A percentile compares a stretch with the other conserved stretches of the same genome.
Evolutionary conservation across 2,888 invertebrate species (phyloP).

Genomic region (Caradrina kadenii): DNA sequence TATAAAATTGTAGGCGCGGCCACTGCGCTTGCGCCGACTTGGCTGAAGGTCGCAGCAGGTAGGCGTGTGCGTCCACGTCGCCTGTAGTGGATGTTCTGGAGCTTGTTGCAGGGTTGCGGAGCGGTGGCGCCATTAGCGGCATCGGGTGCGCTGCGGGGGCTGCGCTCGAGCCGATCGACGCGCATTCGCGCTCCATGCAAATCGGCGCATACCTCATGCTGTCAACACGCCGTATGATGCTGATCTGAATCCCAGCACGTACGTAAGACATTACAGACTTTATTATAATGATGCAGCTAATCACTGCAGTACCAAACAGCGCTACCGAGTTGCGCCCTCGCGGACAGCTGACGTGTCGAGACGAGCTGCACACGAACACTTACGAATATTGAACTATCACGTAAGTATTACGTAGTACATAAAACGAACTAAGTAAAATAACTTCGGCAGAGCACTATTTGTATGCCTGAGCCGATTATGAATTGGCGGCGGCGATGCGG

Average conservation of each 20-base stretch:
- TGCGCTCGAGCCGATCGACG: slow-evolving; percentile 6
- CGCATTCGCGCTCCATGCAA: slow-evolving; percentile 36
- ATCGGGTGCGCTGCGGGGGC: slow-evolving; percentile 32
- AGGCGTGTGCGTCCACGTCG: background rate
- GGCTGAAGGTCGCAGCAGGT: too few relatives aligned
- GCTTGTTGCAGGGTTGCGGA: background rate
- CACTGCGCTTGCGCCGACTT: too few relatives aligned
- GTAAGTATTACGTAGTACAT: too few relatives aligned
- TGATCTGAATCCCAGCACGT: background rate
- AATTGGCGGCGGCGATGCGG: background rate
- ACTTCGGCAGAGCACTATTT: background rate
- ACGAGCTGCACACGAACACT: too few relatives aligned
- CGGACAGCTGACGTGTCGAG: too few relatives aligned
- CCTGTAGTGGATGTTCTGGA: slow-evolving; percentile 9
- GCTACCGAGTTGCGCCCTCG: too few relatives aligned
- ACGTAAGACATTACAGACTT: background rate
- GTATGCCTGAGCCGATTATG: too few relatives aligned
- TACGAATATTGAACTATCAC: too few relatives aligned
- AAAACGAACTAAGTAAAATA: too few relatives aligned
- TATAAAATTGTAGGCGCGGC: too few relatives aligned
- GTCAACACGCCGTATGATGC: slow-evolving; percentile 31
- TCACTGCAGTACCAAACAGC: background rate
- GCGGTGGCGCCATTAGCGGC: slow-evolving; percentile 48
- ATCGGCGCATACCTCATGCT: slow-evolving; percentile 34
- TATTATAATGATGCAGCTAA: slow-evolving; percentile 7